phyloP scores from a whole-genome alignment of 1,140 invertebrate genomes.

The Drosophila kepulauana region DNA sequence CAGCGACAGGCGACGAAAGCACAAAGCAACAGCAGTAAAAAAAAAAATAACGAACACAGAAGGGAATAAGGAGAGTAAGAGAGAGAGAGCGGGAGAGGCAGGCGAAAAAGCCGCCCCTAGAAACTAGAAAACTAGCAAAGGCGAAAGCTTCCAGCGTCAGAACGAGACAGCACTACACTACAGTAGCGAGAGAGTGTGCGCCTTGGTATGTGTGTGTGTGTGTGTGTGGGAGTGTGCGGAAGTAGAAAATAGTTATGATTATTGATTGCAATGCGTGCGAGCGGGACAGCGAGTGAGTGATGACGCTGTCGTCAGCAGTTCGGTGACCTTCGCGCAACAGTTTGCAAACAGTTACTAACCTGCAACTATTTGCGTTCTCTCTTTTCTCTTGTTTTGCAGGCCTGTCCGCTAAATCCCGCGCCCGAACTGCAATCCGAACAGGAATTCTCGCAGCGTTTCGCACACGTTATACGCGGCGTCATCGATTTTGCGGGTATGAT shows the following conservation, averaged over 20 bases:
- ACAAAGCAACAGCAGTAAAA: constrained; percentile 24
- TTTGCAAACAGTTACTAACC: neutral
- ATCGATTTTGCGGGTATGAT: constrained; percentile 99
- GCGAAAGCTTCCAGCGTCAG: constrained; percentile 61
- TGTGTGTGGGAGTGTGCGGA: constrained; percentile 59
- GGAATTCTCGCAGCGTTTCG: constrained; percentile 97
- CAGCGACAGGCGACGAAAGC: constrained; percentile 55
- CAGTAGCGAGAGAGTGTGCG: neutral
- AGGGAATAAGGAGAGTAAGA: neutral
- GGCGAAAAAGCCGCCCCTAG: constrained; percentile 49
- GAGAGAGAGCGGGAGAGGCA: neutral
- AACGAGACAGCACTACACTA: neutral
- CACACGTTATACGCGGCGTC: constrained; percentile 97
- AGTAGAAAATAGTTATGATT: constrained; percentile 71
- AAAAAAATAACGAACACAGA: constrained; percentile 46
- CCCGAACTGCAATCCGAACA: constrained; percentile 95
- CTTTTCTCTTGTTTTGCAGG: constrained; percentile 43
- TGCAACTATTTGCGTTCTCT: neutral
- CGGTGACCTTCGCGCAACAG: constrained; percentile 71
- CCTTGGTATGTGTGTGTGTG: neutral
- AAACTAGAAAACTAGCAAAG: constrained; percentile 63
- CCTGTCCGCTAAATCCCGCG: constrained; percentile 91
- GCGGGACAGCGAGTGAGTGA: neutral
- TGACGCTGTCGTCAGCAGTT: constrained; percentile 38
- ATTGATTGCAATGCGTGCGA: constrained; percentile 59